Base-by-base conservation (phyloP, 2,888 invertebrate species). In the Phania funesta region DNA sequence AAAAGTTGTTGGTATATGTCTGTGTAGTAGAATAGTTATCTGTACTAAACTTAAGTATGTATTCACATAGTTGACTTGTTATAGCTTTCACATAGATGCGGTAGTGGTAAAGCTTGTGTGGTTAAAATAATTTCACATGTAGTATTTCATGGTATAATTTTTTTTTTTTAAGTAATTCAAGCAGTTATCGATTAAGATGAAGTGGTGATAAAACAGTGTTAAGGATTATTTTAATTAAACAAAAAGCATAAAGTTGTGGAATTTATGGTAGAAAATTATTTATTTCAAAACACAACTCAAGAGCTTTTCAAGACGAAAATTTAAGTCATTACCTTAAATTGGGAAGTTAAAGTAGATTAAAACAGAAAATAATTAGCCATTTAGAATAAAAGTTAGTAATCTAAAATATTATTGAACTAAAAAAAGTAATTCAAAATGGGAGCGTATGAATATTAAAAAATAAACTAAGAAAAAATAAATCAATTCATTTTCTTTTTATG, bases 211-310 rank as follows among this genome's bases (percentile, higher is more conserved):
- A 80, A 68, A 74, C 56, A 41, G 20, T 41, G 68, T 81, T 50
- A 58, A 58, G 77, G 68, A 74, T 70, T 82, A 77, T 74, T 82
- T 74, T 68, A 82, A 82, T 82, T 82, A 82, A 77, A 58, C 20
- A 62, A 64, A 77, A 64, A 78, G 73, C 56, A 26, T 77, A 65
- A 52, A 50, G 41, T 35, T 65, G 50, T 46, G 2, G 56, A 77
- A 64, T 50, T 46, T 77, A 56, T 35, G 73, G 64, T 26, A 64
- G 26, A 64, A 73, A 44, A 58, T 74, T 74, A 68, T 70, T 41
- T 24, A 24, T 41, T 50, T 8, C n/a, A 20, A 64, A 54, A 16
- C 2, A 54, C 8, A 60, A 50, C n/a, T 50, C 13, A 24, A 50
- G 62, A 50, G 3, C 26, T 22, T 6, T 29, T 22, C 11, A 18